Conservation (phyloP, 1,140 invertebrate genomes). For the Spodoptera litura region DNA sequence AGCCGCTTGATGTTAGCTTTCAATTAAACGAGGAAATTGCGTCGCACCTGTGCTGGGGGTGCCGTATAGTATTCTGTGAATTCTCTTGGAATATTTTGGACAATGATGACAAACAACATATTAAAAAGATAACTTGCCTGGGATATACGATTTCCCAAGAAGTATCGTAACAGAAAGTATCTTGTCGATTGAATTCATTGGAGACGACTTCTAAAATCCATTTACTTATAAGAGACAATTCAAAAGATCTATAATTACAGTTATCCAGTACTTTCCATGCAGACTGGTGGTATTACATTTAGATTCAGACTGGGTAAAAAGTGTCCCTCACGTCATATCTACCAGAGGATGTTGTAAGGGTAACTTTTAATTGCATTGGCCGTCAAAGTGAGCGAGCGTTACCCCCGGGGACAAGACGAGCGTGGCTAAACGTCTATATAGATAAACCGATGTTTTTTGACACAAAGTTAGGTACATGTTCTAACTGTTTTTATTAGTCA, state of each 20-base stretch:
- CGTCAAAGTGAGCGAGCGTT: conserved; percentile 49
- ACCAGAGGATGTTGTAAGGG: conserved; percentile 48
- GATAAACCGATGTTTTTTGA: conserved; percentile 6
- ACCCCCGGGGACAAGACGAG: conserved; percentile 8
- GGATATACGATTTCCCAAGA: too few species aligned
- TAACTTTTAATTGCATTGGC: conserved; percentile 67
- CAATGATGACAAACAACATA: too few species aligned
- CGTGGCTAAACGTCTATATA: conserved; percentile 31
- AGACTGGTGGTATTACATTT: background rate
- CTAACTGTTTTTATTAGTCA: conserved; percentile 8
- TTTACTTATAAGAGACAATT: too few species aligned
- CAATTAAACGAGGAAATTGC: conserved; percentile 27
- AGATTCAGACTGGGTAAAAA: conserved; percentile 47
- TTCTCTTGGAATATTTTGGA: conserved; percentile 14
- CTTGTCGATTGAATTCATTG: too few species aligned
- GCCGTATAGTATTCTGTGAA: background rate
- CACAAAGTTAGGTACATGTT: conserved; percentile 3
- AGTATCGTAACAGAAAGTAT: too few species aligned
- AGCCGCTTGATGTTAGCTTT: conserved; percentile 19
- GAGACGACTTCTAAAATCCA: too few species aligned
- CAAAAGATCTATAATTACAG: too few species aligned
- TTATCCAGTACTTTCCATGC: too few species aligned
- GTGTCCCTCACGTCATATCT: conserved; percentile 48
- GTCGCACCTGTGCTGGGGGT: background rate
- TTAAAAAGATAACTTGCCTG: too few species aligned